Percentiles rank a stretch among this genome's conserved stretches.
These are phyloP conservation scores for Octopus bimaculoides DNA, from an alignment of 1,140 invertebrate species.

Conservation along the genomic window DNA sequence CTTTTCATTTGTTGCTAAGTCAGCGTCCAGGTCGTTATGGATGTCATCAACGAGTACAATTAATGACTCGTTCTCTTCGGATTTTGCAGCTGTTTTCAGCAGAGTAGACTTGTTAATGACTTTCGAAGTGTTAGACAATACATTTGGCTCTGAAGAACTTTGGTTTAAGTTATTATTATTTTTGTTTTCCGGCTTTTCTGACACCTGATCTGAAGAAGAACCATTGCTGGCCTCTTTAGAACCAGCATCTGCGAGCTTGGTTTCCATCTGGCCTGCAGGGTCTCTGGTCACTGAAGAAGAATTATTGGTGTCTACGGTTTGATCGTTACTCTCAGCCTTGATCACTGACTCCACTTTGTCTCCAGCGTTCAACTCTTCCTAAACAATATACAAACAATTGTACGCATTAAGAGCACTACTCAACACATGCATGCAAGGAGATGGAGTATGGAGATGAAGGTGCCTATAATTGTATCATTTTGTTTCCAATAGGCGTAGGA, in stretches of 20 bases:
- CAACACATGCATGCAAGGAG: no score
- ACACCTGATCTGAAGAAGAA: no score
- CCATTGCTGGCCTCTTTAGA: no score
- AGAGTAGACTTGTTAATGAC: not conserved
- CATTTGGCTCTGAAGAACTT: conserved; percentile 12
- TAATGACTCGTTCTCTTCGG: conserved; percentile 1
- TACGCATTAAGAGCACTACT: no score
- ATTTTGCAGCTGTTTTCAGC: not conserved
- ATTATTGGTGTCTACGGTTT: not conserved
- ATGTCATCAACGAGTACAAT: conserved; percentile 7
- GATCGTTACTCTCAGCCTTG: not conserved
- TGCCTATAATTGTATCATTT: no score
- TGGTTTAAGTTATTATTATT: not conserved
- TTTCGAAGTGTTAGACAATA: conserved; percentile 9
- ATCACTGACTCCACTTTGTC: no score
- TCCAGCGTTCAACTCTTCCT: no score
- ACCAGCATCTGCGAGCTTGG: no score
- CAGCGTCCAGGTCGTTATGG: conserved; percentile 6
- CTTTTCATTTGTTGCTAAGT: not conserved
- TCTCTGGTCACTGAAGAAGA: not conserved
- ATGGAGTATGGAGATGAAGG: no score
- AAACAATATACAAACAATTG: no score
- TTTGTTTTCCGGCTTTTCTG: no score
- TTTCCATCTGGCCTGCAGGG: not conserved
- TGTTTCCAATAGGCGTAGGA: no score